A percentile compares a stretch with the other conserved stretches of the same genome.
phyloP scores from a whole-genome alignment of 2,888 invertebrate species.

The Apamea anceps region DNA sequence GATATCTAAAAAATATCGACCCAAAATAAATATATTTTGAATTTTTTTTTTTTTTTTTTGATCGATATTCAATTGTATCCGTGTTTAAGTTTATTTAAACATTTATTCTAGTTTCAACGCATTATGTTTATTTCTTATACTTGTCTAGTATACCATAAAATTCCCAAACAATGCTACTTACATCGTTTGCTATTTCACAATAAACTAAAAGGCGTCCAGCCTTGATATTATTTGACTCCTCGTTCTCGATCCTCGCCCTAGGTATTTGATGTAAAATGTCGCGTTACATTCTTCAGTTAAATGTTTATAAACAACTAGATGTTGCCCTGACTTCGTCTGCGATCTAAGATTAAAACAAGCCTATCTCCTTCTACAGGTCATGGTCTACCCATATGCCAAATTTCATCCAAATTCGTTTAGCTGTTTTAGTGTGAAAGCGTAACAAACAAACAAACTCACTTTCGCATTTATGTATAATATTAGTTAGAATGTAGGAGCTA shows the following conservation, averaged over 20 bases:
- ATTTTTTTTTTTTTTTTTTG: too few relatives aligned
- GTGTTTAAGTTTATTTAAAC: background rate
- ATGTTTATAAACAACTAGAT: conserved; percentile 1
- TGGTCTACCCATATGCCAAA: background rate
- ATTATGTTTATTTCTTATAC: background rate
- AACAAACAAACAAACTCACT: background rate
- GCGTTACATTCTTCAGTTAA: conserved; percentile 21
- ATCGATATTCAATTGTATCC: too few relatives aligned
- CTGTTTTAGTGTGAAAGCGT: background rate
- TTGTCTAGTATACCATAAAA: background rate
- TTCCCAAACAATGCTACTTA: conserved; percentile 14
- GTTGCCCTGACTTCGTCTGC: background rate
- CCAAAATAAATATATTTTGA: too few relatives aligned
- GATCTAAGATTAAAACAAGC: background rate
- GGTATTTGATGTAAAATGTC: conserved; percentile 47
- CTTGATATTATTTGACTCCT: conserved; percentile 66
- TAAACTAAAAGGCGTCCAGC: conserved; percentile 45
- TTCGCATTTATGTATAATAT: background rate
- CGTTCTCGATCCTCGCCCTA: conserved; percentile 42
- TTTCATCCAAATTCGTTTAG: background rate
- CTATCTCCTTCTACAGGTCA: background rate
- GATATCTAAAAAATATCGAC: too few relatives aligned
- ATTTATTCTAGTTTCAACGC: background rate
- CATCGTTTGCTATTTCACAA: conserved; percentile 38
- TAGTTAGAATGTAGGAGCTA: background rate